Conservation (phyloP, 2,888 invertebrate species). For the Hemicrepidius hirtus region DNA sequence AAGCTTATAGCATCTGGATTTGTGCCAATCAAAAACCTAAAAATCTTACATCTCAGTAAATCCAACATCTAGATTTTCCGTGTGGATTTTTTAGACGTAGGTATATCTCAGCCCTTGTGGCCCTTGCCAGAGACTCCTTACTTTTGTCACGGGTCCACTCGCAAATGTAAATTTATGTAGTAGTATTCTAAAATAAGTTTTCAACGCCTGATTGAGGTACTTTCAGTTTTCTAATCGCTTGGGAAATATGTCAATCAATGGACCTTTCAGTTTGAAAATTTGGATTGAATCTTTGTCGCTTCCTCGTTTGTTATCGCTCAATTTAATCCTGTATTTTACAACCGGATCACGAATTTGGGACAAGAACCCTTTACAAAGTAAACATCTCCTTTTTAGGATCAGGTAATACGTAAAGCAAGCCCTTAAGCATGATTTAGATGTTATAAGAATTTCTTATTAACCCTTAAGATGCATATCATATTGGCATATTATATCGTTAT, state of each 20-base stretch:
- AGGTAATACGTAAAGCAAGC: no score
- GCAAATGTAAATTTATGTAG: constrained; percentile 25
- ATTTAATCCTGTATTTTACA: constrained; percentile 6
- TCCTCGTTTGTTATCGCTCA: not conserved
- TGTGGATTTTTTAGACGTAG: not conserved
- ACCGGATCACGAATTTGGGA: constrained; percentile 1
- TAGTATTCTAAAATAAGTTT: constrained; percentile 16
- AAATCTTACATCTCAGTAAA: constrained; percentile 6
- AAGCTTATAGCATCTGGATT: not conserved
- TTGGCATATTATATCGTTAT: no score
- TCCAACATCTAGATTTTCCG: not conserved
- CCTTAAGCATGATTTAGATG: no score
- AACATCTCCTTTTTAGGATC: not conserved
- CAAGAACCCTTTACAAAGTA: not conserved
- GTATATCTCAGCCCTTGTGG: not conserved
- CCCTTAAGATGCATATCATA: no score
- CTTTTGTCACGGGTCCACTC: constrained; percentile 11
- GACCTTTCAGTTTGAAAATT: not conserved
- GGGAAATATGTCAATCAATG: not conserved
- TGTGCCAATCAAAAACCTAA: constrained; percentile 5
- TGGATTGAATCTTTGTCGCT: not conserved
- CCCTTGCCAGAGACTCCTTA: not conserved
- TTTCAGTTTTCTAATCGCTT: not conserved
- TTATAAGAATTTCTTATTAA: no score
- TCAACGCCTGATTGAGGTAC: constrained; percentile 10